Evolutionary conservation across 2,888 invertebrate species (phyloP).

Genomic region (Schizotus pectinicornis): DNA sequence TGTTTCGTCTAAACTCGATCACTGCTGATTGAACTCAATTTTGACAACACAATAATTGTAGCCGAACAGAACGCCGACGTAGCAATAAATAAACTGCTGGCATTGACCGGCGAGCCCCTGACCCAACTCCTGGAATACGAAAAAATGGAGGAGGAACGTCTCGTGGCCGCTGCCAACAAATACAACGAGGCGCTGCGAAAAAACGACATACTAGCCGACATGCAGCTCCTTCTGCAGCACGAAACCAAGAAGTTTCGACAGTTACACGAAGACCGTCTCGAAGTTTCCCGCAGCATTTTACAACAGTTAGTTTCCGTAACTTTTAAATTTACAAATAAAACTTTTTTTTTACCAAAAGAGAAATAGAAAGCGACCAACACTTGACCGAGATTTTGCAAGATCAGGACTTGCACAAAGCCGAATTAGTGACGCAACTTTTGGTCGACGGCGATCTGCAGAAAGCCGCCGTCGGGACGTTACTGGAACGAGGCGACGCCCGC

Average conservation of each 20-base stretch:
- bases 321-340: conserved; percentile 7
- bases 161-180: conserved; percentile 66
- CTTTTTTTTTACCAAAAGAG: conserved; percentile 54
- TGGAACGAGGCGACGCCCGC: conserved; percentile 76
- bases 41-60: conserved; percentile 44
- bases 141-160: conserved; percentile 68
- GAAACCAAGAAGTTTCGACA: conserved; percentile 69
- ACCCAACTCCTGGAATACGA: conserved; percentile 72
- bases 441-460: conserved; percentile 76
- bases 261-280: conserved; percentile 65
- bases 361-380: conserved; percentile 67
- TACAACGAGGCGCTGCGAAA: conserved; percentile 68
- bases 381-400: conserved; percentile 66
- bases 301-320: conserved; percentile 60
- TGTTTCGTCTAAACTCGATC: too few relatives aligned
- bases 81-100: conserved; percentile 70
- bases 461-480: conserved; percentile 72
- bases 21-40: neutral
- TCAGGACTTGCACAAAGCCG: conserved; percentile 67
- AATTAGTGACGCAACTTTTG: conserved; percentile 66
- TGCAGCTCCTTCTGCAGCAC: conserved; percentile 73
- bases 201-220: conserved; percentile 72
- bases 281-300: conserved; percentile 66
- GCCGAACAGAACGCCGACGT: conserved; percentile 71
- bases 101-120: conserved; percentile 67